phyloP scores from a whole-genome alignment of 2,113 vertebrate species.

The Hyla sarda region DNA sequence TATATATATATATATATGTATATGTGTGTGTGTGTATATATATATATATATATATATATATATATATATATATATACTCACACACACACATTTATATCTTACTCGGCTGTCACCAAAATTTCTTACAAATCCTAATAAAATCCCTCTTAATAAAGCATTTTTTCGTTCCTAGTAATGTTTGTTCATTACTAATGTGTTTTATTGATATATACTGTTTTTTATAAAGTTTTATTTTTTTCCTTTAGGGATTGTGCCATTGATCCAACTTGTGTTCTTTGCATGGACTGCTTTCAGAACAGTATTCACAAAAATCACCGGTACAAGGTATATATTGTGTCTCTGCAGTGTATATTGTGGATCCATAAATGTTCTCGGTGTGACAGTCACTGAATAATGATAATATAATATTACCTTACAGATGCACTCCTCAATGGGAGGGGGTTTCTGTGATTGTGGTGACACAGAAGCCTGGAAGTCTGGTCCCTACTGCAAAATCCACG shows the following conservation, averaged over 20 bases:
- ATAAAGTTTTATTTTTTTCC: too few species aligned
- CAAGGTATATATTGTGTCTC: conserved; percentile 76
- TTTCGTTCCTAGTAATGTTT: too few species aligned
- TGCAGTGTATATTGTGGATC: background rate
- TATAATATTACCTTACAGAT: conserved; percentile 75
- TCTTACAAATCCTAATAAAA: too few species aligned
- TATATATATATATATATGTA: too few species aligned
- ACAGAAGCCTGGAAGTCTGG: conserved; percentile 96
- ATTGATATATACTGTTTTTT: background rate
- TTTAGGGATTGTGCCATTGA: conserved; percentile 98
- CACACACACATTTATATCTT: too few species aligned
- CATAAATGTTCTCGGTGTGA: background rate
- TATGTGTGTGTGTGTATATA: too few species aligned
- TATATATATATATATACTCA: too few species aligned
- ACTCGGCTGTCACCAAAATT: too few species aligned
- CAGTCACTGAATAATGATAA: background rate
- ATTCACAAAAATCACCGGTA: conserved; percentile 96
- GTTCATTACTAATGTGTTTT: background rate
- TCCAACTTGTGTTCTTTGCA: conserved; percentile 97
- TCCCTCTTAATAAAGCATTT: too few species aligned
- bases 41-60: too few species aligned
- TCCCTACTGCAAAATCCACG: conserved; percentile 88
- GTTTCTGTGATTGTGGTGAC: conserved; percentile 98
- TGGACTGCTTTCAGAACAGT: conserved; percentile 97
- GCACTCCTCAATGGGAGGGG: conserved; percentile 94